phyloP scores from a whole-genome alignment of 2,888 invertebrate species.

The Ornithoptera priamus region DNA sequence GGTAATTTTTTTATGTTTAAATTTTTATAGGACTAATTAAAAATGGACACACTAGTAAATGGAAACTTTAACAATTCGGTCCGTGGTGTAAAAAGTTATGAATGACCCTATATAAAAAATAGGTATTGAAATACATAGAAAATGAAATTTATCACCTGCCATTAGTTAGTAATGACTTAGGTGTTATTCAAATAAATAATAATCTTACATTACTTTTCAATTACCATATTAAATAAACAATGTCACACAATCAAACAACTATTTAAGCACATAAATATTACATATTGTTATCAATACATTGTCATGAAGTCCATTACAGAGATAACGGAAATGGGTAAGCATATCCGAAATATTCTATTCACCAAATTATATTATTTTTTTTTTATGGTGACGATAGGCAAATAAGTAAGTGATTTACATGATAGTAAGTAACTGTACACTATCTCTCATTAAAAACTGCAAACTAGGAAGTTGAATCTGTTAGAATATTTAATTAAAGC shows the following conservation, averaged over 20 bases:
- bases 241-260: not conserved
- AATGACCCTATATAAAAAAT: too few species aligned
- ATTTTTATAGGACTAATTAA: too few species aligned
- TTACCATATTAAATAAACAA: not conserved
- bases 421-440: too few species aligned
- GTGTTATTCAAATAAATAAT: not conserved
- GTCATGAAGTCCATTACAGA: not conserved
- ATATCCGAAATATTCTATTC: not conserved
- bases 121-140: too few species aligned
- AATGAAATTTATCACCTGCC: too few species aligned
- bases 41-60: too few species aligned
- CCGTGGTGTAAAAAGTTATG: too few species aligned
- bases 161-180: not conserved
- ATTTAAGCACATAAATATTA: not conserved
- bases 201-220: not conserved
- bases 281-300: conserved; percentile 2
- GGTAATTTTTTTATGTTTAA: too few species aligned
- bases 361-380: not conserved
- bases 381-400: not conserved
- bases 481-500: too few species aligned
- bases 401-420: not conserved
- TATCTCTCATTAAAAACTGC: too few species aligned
- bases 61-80: too few species aligned
- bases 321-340: not conserved
- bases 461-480: too few species aligned